Evolutionary conservation across 2,888 invertebrate genomes (phyloP).

Genomic region (Timema cristinae): DNA sequence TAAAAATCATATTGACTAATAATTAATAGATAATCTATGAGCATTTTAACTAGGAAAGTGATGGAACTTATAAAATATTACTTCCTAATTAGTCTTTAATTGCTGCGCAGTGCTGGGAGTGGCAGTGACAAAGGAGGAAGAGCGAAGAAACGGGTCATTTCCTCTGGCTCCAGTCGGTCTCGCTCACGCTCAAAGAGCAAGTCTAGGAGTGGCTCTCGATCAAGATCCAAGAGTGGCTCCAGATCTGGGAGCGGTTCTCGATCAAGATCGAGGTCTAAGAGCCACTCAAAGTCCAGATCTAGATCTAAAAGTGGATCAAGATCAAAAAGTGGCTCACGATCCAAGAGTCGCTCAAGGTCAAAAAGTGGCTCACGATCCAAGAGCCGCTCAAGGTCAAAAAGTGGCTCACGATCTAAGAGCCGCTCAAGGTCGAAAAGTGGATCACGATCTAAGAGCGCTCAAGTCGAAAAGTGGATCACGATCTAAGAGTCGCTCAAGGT

Average conservation of each 20-base stretch:
- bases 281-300: slow-evolving; percentile 37
- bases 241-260: slow-evolving; percentile 51
- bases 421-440: slow-evolving; percentile 41
- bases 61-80: not conserved
- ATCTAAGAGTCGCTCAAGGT: slow-evolving; percentile 44
- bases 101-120: slow-evolving; percentile 34
- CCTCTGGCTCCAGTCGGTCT: slow-evolving; percentile 31
- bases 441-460: slow-evolving; percentile 47
- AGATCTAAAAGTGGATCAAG: slow-evolving; percentile 33
- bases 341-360: slow-evolving; percentile 34
- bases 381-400: slow-evolving; percentile 40
- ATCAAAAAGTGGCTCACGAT: slow-evolving; percentile 31
- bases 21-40: too few species aligned
- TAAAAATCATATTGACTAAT: too few species aligned
- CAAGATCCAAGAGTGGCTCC: slow-evolving; percentile 35
- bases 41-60: too few species aligned
- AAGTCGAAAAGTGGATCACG: slow-evolving; percentile 44
- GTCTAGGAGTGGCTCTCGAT: slow-evolving; percentile 33
- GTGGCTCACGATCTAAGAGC: slow-evolving; percentile 36
- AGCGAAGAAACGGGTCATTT: slow-evolving; percentile 28
- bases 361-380: slow-evolving; percentile 39
- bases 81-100: slow-evolving; percentile 34
- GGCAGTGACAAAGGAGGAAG: slow-evolving; percentile 34
- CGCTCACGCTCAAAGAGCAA: slow-evolving; percentile 34
- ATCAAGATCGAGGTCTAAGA: slow-evolving; percentile 40